Evolutionary conservation across 2,113 vertebrate genomes (phyloP).

Genomic region (Zosterops japonicus): DNA sequence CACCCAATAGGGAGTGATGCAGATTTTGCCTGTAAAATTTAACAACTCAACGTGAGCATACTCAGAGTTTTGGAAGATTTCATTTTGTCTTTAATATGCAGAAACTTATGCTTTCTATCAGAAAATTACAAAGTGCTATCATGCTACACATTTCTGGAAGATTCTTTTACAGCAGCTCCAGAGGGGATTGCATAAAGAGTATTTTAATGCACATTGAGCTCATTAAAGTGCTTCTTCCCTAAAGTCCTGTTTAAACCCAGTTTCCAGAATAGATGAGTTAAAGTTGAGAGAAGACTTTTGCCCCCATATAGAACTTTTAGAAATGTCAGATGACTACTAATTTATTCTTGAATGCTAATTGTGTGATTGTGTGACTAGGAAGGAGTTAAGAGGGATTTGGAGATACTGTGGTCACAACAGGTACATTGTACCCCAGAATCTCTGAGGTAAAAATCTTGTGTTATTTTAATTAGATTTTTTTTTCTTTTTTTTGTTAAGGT

Average conservation of each 20-base stretch:
- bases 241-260: not conserved
- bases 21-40: not conserved
- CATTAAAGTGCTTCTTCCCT: not conserved
- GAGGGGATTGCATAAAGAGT: not conserved
- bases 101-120: not conserved
- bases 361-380: not conserved
- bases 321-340: not conserved
- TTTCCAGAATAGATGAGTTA: not conserved
- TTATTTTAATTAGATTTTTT: not conserved
- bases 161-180: not conserved
- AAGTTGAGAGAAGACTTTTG: not conserved
- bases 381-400: not conserved
- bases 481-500: not conserved
- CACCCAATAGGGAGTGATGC: not conserved
- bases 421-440: not conserved
- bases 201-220: not conserved
- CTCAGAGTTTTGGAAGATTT: not conserved
- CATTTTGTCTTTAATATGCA: conserved; percentile 18
- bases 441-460: not conserved
- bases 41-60: conserved; percentile 6
- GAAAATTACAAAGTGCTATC: not conserved
- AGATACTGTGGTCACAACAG: not conserved
- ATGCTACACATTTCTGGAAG: not conserved
- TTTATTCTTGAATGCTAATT: not conserved
- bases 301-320: not conserved